Percentiles rank a stretch among this genome's conserved stretches.
Evolutionary conservation across 2,797 vertebrate species (phyloP).

Genomic region (Garrulus glandarius): DNA sequence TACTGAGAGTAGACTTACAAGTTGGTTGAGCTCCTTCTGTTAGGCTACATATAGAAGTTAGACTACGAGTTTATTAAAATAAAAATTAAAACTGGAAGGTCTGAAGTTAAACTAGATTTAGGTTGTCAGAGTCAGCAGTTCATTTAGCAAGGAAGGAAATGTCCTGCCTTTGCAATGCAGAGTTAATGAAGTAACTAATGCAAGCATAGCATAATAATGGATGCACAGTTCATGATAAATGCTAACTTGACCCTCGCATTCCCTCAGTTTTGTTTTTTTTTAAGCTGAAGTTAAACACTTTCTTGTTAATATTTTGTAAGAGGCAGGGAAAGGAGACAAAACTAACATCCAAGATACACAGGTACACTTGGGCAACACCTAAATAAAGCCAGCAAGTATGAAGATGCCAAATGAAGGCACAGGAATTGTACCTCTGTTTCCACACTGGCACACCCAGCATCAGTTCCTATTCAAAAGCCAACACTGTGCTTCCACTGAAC

Average conservation of each 20-base stretch:
- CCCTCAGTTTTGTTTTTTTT: not conserved
- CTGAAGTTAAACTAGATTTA: not conserved
- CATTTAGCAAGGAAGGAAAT: not conserved
- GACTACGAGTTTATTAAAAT: not conserved
- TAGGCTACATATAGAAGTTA: not conserved
- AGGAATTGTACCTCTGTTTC: not conserved
- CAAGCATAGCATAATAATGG: not conserved
- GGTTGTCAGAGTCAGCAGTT: not conserved
- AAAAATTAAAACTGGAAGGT: not conserved
- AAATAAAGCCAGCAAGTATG: not conserved
- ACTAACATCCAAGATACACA: not conserved
- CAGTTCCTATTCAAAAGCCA: not conserved
- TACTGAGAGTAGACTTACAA: not conserved
- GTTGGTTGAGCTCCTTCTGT: not conserved
- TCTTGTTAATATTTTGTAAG: not conserved
- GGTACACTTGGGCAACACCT: not conserved
- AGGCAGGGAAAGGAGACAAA: not conserved
- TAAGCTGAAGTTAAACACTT: not conserved
- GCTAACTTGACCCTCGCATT: not conserved
- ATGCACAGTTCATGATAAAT: not conserved
- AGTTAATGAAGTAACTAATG: constrained; percentile 38
- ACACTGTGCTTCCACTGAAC: not conserved
- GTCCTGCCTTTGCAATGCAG: not conserved
- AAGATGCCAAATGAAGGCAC: not conserved
- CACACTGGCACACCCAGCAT: not conserved